Percentiles rank a stretch among this genome's conserved stretches.
Evolutionary conservation across 2,797 vertebrate species (phyloP).

Genomic region (Labroides dimidiatus): DNA sequence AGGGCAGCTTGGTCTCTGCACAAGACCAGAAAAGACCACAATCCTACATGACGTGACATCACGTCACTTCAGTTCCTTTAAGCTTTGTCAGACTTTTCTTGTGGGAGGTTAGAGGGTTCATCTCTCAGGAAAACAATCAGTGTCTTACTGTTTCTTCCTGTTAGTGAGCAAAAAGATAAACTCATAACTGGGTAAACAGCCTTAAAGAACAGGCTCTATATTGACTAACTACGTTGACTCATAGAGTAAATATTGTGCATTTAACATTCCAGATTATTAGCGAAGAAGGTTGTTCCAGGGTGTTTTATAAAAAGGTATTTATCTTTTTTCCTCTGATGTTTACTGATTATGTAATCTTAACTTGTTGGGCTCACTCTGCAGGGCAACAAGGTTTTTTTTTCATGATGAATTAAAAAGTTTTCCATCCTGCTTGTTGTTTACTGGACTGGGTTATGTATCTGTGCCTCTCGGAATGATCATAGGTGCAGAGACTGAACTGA

Average conservation of each 20-base stretch:
- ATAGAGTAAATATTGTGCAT: not conserved
- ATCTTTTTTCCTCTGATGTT: conserved; percentile 8
- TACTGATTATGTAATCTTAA: conserved; percentile 1
- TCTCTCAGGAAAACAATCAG: not conserved
- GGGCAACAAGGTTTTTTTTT: no score
- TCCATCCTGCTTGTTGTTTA: not conserved
- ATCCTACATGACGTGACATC: not conserved
- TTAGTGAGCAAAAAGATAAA: not conserved
- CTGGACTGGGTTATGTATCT: not conserved
- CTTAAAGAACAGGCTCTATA: not conserved
- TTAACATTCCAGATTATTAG: conserved; percentile 5
- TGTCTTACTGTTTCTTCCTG: not conserved
- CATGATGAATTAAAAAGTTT: no score
- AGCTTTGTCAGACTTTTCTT: conserved; percentile 3
- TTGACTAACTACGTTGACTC: not conserved
- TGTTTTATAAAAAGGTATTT: conserved; percentile 9
- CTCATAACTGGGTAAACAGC: no score
- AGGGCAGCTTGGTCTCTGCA: not conserved
- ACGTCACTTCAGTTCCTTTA: not conserved
- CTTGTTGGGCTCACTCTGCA: not conserved
- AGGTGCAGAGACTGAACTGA: conserved; percentile 51
- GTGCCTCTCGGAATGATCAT: conserved; percentile 12
- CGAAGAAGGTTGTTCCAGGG: conserved; percentile 26
- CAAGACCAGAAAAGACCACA: not conserved
- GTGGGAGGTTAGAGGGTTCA: not conserved